Percentiles rank a stretch among this genome's conserved stretches.
These are phyloP conservation scores for Dryoscopus gambensis DNA, from an alignment of 2,113 vertebrate species.

Conservation along the genomic window DNA sequence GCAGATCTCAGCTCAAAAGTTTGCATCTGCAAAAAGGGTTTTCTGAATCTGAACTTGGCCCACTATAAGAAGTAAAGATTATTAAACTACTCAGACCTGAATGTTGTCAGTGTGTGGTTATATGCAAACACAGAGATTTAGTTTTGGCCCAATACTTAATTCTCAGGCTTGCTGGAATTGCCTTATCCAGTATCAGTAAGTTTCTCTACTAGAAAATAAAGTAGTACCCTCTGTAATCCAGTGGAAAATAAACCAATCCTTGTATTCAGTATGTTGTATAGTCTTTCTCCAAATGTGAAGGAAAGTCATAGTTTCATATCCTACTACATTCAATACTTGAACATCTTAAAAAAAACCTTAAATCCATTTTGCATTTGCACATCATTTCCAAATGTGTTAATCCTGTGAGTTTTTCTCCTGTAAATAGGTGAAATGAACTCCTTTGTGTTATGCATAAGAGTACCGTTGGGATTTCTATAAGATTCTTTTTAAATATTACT, in stretches of 20 bases:
- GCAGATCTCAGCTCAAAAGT: neutral
- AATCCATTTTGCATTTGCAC: slow-evolving; percentile 16
- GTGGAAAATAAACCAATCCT: neutral
- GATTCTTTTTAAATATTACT: slow-evolving; percentile 29
- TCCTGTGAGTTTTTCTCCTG: slow-evolving; percentile 8
- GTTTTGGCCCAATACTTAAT: neutral
- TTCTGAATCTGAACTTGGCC: neutral
- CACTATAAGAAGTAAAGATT: neutral
- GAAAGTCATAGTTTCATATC: neutral
- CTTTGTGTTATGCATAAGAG: neutral
- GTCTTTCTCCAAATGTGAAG: neutral
- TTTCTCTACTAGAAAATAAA: neutral
- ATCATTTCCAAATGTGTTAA: slow-evolving; percentile 10
- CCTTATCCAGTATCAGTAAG: neutral
- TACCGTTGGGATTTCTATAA: neutral
- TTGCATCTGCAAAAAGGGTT: neutral
- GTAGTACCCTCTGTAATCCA: neutral
- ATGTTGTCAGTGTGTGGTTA: neutral
- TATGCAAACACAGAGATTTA: neutral
- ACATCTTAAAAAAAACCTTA: neutral
- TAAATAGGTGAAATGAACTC: neutral
- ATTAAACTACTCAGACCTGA: neutral
- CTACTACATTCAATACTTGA: neutral
- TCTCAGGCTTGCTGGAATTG: neutral
- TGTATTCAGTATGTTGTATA: neutral